A percentile compares a stretch with the other conserved stretches of the same genome.
phyloP scores from a whole-genome alignment of 1,140 invertebrate species.

The Drosophila tsacasi region DNA sequence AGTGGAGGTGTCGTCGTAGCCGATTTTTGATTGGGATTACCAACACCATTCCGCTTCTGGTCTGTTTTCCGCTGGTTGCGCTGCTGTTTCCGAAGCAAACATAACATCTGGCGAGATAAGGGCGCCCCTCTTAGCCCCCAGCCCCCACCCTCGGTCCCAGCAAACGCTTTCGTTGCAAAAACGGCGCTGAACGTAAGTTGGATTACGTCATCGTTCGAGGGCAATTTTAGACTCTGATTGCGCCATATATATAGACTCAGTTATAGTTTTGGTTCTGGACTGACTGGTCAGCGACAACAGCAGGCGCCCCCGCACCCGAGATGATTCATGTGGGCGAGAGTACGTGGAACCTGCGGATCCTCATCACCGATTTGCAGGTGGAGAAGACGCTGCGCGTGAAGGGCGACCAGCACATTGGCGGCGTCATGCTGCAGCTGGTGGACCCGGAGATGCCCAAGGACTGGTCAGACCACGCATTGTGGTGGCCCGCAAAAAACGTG shows the following conservation, averaged over 20 bases:
- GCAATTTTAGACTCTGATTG: conserved; percentile 58
- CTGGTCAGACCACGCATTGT: conserved; percentile 99
- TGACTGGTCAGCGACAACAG: conserved; percentile 18
- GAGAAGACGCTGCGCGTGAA: conserved; percentile 96
- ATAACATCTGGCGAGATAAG: conserved; percentile 79
- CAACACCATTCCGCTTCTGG: conserved; percentile 7
- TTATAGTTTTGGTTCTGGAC: conserved; percentile 44
- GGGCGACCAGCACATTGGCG: conserved; percentile 99
- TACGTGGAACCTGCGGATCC: conserved; percentile 98
- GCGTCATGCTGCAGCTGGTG: conserved; percentile 98
- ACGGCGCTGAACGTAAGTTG: conserved; percentile 61
- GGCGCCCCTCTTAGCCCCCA: conserved; percentile 34
- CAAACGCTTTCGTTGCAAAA: conserved; percentile 57
- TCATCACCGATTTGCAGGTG: conserved; percentile 97
- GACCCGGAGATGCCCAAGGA: conserved; percentile 98
- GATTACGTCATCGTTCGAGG: conserved; percentile 75
- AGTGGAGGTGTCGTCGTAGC: conserved; percentile 29
- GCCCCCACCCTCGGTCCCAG: neutral
- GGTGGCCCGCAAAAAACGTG: conserved; percentile 98
- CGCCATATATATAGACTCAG: conserved; percentile 36
- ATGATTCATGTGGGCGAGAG: conserved; percentile 93
- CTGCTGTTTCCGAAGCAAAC: conserved; percentile 52
- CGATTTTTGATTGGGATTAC: conserved; percentile 37
- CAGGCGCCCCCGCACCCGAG: conserved; percentile 32
- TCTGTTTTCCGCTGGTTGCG: conserved; percentile 20